A percentile compares a stretch with the other conserved stretches of the same genome.
Evolutionary conservation across 2,113 vertebrate species (phyloP).

Genomic region (Ariopsis seemanni): DNA sequence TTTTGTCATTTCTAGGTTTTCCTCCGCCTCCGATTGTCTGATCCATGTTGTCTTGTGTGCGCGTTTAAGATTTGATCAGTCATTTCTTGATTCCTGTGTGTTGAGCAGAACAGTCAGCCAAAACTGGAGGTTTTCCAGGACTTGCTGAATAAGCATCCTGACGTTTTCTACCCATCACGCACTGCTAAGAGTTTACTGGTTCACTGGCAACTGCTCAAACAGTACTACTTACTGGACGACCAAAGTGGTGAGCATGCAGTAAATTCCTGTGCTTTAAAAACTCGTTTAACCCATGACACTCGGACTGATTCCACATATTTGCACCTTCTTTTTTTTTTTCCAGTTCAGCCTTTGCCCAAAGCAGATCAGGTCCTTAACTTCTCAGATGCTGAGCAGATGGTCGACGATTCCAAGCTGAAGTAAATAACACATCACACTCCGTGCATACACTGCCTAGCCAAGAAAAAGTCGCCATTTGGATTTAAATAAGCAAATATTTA

Average conservation of each 20-base stretch:
- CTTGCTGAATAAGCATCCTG: slow-evolving; percentile 85
- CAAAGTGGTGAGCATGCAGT: slow-evolving; percentile 82
- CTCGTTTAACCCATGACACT: not conserved
- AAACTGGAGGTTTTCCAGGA: slow-evolving; percentile 94
- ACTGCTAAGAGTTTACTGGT: slow-evolving; percentile 89
- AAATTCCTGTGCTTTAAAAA: not conserved
- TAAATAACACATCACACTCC: slow-evolving; percentile 58
- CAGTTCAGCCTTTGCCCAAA: slow-evolving; percentile 94
- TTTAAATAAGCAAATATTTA: too few relatives aligned
- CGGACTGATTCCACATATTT: not conserved
- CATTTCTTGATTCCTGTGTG: not conserved
- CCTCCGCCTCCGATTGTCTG: not conserved
- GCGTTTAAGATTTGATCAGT: not conserved
- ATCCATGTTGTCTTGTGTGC: not conserved
- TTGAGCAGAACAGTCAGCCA: slow-evolving; percentile 85
- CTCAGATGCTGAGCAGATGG: slow-evolving; percentile 92
- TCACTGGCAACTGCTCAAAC: slow-evolving; percentile 96
- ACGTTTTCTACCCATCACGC: slow-evolving; percentile 87
- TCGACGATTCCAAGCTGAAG: slow-evolving; percentile 92
- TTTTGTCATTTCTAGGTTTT: not conserved
- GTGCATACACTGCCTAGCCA: not conserved
- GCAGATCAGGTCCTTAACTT: slow-evolving; percentile 96
- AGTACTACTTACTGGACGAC: slow-evolving; percentile 93
- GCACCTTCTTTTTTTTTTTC: slow-evolving; percentile 36
- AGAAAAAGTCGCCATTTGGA: too few relatives aligned